Percentiles rank a stretch among this genome's conserved stretches.
phyloP scores from a whole-genome alignment of 1,140 invertebrate genomes.

The Drosophila kohkoa region DNA sequence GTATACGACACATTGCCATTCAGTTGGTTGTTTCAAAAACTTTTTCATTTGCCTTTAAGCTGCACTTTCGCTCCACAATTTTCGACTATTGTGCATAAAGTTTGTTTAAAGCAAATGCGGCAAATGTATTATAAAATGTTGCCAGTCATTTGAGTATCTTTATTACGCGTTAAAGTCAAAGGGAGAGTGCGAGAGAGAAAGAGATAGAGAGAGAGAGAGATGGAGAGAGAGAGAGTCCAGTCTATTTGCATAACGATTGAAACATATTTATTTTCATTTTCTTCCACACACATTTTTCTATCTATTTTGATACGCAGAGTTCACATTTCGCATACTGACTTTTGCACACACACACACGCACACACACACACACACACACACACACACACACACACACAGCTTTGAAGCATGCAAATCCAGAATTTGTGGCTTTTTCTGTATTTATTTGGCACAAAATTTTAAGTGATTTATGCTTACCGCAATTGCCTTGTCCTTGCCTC shows the following conservation, averaged over 20 bases:
- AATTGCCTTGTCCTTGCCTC: conserved; percentile 57
- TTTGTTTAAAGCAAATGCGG: conserved; percentile 1
- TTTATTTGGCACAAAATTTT: conserved; percentile 83
- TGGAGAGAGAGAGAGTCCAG: conserved; percentile 16
- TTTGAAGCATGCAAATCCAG: conserved; percentile 54
- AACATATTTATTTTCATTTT: conserved; percentile 50
- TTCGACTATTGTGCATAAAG: neutral
- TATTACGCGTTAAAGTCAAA: conserved; percentile 14
- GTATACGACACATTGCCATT: conserved; percentile 72
- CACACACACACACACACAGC: neutral
- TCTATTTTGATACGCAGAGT: conserved; percentile 22
- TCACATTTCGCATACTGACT: conserved; percentile 55
- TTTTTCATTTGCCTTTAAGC: conserved; percentile 77
- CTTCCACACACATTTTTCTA: conserved; percentile 5
- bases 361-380: no score
- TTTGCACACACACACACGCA: conserved; percentile 30
- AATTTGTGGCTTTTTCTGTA: conserved; percentile 69
- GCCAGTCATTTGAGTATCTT: neutral
- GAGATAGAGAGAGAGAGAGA: no score
- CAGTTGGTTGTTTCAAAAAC: conserved; percentile 39
- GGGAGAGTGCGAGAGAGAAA: no score
- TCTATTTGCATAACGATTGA: conserved; percentile 67
- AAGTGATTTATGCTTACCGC: conserved; percentile 80
- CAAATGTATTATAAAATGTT: neutral
- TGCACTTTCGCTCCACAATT: conserved; percentile 54